phyloP scores from a whole-genome alignment of 2,113 vertebrate genomes.

The Pteruthius melanotis region DNA sequence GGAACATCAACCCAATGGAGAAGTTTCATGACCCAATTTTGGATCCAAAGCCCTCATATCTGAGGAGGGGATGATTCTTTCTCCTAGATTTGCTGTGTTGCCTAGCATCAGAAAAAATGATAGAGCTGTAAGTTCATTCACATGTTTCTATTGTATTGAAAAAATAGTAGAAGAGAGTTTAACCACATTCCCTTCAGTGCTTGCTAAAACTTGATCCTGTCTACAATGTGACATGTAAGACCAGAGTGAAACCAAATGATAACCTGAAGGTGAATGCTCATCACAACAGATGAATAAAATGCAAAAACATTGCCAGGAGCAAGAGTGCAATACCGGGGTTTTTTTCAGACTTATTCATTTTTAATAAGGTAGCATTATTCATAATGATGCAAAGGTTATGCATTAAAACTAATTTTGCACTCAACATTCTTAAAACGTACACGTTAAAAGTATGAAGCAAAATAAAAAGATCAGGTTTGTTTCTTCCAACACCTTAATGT shows the following conservation, averaged over 20 bases:
- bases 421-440: neutral
- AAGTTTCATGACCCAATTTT: neutral
- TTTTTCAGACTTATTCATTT: neutral
- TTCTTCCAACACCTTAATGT: neutral
- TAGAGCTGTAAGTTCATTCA: neutral
- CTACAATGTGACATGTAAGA: neutral
- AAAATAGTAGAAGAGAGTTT: neutral
- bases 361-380: neutral
- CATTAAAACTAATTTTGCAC: neutral
- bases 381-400: neutral
- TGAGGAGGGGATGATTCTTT: neutral
- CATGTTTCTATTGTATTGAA: neutral
- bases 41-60: neutral
- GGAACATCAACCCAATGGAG: neutral
- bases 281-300: slow-evolving; percentile 7
- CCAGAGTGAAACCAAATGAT: neutral
- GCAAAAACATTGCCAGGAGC: neutral
- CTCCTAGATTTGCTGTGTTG: neutral
- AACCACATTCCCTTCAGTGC: neutral
- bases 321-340: neutral
- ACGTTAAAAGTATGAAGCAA: neutral
- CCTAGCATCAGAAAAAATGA: neutral
- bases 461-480: neutral
- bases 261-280: neutral
- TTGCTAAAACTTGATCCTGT: slow-evolving; percentile 33